These are phyloP conservation scores for Pedionomus torquatus DNA, from an alignment of 2,113 vertebrate genomes.

Conservation along the genomic window DNA sequence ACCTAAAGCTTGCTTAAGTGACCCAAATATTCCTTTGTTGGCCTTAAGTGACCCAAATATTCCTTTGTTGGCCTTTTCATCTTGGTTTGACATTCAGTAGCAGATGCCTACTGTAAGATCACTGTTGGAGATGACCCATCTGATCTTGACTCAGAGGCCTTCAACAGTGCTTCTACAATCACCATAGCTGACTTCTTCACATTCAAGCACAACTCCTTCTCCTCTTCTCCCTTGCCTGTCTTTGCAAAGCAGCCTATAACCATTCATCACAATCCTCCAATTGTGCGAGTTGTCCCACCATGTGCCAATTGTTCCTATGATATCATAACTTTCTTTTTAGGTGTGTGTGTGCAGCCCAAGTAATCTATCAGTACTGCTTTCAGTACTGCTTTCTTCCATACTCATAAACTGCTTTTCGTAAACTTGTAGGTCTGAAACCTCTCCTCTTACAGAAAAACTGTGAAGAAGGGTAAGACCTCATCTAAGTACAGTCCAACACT, in stretches of 20 bases:
- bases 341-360: neutral
- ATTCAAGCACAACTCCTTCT: neutral
- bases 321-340: neutral
- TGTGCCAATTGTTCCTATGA: neutral
- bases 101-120: neutral
- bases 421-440: neutral
- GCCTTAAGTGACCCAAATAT: neutral
- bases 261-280: neutral
- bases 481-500: neutral
- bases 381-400: neutral
- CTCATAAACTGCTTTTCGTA: neutral
- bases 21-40: neutral
- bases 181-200: neutral
- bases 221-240: neutral
- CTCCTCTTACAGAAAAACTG: neutral
- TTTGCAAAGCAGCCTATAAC: neutral
- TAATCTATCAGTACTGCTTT: fast-evolving
- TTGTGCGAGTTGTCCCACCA: neutral
- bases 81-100: neutral
- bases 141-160: neutral
- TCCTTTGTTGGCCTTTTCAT: neutral
- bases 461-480: neutral
- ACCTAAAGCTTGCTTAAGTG: neutral
- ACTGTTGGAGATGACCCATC: neutral
- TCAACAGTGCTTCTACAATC: neutral